Percentiles rank a stretch among this genome's conserved stretches.
Evolutionary conservation across 2,888 invertebrate species (phyloP).

Genomic region (Pycnomerus fuliginosus): DNA sequence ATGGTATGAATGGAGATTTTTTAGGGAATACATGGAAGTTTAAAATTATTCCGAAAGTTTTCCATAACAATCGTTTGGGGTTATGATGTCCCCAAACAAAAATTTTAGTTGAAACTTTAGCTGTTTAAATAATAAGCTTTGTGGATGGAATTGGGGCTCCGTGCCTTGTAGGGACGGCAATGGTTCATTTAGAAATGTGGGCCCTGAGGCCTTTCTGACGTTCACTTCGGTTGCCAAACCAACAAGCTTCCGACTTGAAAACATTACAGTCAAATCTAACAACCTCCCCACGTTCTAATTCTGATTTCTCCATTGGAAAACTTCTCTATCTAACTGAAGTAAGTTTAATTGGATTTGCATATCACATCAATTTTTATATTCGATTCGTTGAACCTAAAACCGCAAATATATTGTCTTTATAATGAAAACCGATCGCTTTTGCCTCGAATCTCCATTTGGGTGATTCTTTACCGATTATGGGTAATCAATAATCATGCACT

Average conservation of each 20-base stretch:
- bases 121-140: constrained; percentile 24
- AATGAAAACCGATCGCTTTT: too few relatives aligned
- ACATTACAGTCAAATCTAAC: constrained; percentile 26
- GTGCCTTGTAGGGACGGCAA: constrained; percentile 22
- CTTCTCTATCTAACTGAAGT: constrained; percentile 13
- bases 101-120: constrained; percentile 22
- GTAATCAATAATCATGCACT: too few relatives aligned
- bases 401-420: too few relatives aligned
- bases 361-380: constrained; percentile 11
- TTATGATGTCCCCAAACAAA: constrained; percentile 10
- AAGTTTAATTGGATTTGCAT: constrained; percentile 16
- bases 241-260: constrained; percentile 22
- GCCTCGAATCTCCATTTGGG: too few relatives aligned
- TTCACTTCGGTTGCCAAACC: constrained; percentile 23
- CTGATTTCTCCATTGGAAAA: constrained; percentile 22
- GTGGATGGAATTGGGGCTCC: background rate
- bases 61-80: constrained; percentile 4
- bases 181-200: constrained; percentile 25
- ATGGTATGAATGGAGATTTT: too few relatives aligned
- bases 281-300: constrained; percentile 21
- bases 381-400: too few relatives aligned
- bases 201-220: constrained; percentile 23
- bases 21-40: constrained; percentile 1
- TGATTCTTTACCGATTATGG: too few relatives aligned
- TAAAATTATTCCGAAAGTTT: constrained; percentile 7